Conservation (phyloP, 2,888 invertebrate genomes). For the Linhomoeus sp. region DNA sequence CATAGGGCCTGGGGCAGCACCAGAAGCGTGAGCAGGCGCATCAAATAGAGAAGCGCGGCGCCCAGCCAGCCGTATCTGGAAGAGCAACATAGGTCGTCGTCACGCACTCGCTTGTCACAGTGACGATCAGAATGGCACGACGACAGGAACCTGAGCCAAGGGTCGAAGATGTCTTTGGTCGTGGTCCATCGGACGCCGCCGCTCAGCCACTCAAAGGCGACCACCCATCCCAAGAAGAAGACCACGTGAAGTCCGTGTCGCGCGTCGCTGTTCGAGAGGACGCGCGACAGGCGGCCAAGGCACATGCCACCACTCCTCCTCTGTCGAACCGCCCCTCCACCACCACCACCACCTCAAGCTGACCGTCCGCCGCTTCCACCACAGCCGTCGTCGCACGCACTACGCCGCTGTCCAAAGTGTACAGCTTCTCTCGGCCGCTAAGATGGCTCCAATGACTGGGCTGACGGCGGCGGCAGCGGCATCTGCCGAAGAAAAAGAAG, state of each 20-base stretch:
- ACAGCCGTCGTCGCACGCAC: background rate
- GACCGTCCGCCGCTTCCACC: background rate
- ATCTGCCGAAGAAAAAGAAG: no score
- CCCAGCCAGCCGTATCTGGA: constrained; percentile 17
- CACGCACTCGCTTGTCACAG: background rate
- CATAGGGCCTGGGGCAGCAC: constrained; percentile 27
- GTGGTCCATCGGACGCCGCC: constrained; percentile 1
- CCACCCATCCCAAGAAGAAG: background rate
- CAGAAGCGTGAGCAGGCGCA: constrained; percentile 21
- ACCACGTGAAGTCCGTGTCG: constrained; percentile 5
- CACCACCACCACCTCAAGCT: background rate
- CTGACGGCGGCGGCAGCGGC: background rate
- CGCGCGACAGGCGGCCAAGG: background rate
- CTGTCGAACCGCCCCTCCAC: background rate
- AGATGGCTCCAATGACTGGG: background rate
- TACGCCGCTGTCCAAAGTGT: background rate
- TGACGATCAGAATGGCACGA: background rate
- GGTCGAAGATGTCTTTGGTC: constrained; percentile 2
- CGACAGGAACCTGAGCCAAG: background rate
- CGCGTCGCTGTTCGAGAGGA: background rate
- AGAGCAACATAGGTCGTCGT: background rate
- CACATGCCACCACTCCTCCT: background rate
- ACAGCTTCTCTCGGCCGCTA: background rate
- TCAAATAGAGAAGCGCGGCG: constrained; percentile 17
- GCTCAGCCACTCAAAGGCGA: constrained; percentile 1